A percentile compares a stretch with the other conserved stretches of the same genome.
Conservation (phyloP, 2,888 invertebrate species). For the Aphidius colemani region DNA sequence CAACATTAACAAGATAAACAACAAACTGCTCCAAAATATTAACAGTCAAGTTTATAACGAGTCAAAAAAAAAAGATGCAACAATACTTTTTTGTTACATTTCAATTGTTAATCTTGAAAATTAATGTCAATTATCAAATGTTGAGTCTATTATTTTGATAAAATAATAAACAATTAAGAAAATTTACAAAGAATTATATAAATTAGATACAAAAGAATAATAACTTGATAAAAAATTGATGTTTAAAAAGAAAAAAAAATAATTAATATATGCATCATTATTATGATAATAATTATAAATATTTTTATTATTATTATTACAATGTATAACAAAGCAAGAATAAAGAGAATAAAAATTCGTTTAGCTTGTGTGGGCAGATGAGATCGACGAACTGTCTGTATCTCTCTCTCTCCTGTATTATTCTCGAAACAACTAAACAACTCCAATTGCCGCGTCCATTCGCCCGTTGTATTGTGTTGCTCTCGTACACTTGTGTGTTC, state of each 20-base stretch:
- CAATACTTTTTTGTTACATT: no score
- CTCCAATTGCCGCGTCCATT: conserved; percentile 27
- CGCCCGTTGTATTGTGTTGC: conserved; percentile 14
- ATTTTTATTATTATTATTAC: neutral
- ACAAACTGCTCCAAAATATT: conserved; percentile 14
- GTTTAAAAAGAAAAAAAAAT: conserved; percentile 1
- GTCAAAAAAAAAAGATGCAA: no score
- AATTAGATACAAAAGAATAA: no score
- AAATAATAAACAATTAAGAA: no score
- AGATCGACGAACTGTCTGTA: conserved; percentile 47
- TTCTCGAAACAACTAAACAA: no score
- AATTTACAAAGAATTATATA: no score
- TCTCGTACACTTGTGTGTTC: conserved; percentile 34
- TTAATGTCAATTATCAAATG: no score
- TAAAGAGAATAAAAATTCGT: conserved; percentile 34
- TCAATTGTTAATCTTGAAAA: no score
- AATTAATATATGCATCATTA: neutral
- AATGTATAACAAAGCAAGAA: conserved; percentile 5
- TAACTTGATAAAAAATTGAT: neutral
- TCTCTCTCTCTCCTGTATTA: no score
- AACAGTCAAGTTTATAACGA: no score
- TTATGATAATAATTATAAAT: no score
- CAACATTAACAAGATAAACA: conserved; percentile 8
- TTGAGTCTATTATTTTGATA: no score
- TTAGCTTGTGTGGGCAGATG: conserved; percentile 44